A percentile compares a stretch with the other conserved stretches of the same genome.
Conservation (phyloP, 2,797 vertebrate genomes). For the Sciurus carolinensis region DNA sequence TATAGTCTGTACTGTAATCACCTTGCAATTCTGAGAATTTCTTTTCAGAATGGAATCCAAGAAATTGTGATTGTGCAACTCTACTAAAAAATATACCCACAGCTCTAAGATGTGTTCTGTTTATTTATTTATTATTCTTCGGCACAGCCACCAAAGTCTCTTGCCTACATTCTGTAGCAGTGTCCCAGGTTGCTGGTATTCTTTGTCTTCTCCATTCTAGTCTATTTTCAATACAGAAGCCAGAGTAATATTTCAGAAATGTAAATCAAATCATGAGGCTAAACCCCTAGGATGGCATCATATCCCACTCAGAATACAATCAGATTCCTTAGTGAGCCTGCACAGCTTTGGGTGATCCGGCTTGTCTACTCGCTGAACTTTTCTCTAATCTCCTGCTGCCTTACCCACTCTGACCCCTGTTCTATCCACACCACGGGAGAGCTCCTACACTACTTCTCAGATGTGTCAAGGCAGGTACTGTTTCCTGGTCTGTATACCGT, state of each 20-base stretch:
- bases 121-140: neutral
- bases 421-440: neutral
- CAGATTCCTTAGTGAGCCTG: neutral
- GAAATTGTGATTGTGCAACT: neutral
- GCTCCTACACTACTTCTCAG: neutral
- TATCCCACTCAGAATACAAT: neutral
- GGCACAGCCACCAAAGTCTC: neutral
- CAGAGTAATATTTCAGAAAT: neutral
- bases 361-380: neutral
- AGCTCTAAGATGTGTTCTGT: neutral
- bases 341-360: neutral
- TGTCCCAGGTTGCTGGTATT: neutral
- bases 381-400: neutral
- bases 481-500: neutral
- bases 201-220: neutral
- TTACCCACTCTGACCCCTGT: neutral
- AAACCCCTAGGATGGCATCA: neutral
- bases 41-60: neutral
- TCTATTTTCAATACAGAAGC: neutral
- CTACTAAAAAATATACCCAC: neutral
- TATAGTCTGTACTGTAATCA: neutral
- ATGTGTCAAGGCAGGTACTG: neutral
- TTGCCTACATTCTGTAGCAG: neutral
- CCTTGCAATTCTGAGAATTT: neutral
- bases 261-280: neutral